These are phyloP conservation scores for Odontothrips loti DNA, from an alignment of 2,888 invertebrate species.

Conservation along the genomic window DNA sequence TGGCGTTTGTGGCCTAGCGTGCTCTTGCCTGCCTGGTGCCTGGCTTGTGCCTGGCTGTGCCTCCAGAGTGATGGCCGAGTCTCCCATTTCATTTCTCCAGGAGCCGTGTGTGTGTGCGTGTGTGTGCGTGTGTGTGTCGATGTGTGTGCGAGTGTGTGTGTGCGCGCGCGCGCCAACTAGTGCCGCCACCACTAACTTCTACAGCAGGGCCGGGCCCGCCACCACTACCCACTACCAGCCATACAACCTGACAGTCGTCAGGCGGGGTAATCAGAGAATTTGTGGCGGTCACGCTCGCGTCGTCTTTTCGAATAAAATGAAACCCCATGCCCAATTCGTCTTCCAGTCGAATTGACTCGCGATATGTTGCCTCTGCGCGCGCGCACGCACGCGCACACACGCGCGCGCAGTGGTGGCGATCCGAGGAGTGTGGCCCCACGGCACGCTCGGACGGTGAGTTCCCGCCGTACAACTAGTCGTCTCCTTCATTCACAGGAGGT, in stretches of 20 bases:
- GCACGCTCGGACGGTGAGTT: too few relatives aligned
- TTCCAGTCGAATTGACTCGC: slow-evolving; percentile 6
- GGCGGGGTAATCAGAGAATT: not conserved
- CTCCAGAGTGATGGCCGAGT: slow-evolving; percentile 2
- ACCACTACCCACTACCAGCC: too few relatives aligned
- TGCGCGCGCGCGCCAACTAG: too few relatives aligned
- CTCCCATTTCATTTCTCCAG: not conserved
- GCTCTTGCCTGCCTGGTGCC: not conserved
- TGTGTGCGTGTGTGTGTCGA: too few relatives aligned
- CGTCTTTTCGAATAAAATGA: not conserved
- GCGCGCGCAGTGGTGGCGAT: too few relatives aligned
- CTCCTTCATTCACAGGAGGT: too few relatives aligned
- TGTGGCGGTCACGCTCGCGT: not conserved
- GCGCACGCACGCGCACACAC: too few relatives aligned
- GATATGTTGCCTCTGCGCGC: not conserved
- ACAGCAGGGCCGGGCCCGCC: too few relatives aligned
- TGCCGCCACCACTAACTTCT: too few relatives aligned
- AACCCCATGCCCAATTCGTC: not conserved
- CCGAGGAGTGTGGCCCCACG: too few relatives aligned
- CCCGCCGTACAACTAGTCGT: too few relatives aligned
- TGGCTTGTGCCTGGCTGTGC: too few relatives aligned
- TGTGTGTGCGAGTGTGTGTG: not conserved
- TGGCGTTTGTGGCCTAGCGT: not conserved
- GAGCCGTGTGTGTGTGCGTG: not conserved
- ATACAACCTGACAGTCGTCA: not conserved